A percentile compares a stretch with the other conserved stretches of the same genome.
phyloP scores from a whole-genome alignment of 2,113 vertebrate genomes.

The Sylvietta virens region DNA sequence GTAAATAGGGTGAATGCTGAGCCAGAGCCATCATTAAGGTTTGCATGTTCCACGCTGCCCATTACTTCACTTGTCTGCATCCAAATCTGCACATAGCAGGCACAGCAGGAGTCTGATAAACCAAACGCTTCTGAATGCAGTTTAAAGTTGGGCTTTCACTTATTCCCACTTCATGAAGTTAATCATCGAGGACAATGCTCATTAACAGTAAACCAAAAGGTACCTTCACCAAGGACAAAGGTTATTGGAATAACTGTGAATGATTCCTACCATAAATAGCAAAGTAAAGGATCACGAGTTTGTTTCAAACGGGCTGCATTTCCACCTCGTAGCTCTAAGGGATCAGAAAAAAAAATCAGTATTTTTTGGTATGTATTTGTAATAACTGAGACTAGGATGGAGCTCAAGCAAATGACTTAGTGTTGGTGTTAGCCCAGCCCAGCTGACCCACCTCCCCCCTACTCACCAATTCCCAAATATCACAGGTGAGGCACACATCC shows the following conservation, averaged over 20 bases:
- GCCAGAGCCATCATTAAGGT: slow-evolving; percentile 8
- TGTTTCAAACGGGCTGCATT: neutral
- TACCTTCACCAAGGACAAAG: neutral
- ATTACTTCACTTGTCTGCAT: neutral
- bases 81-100: neutral
- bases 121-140: neutral
- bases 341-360: too few relatives aligned
- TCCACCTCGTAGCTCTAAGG: neutral
- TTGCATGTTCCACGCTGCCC: neutral
- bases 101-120: neutral
- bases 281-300: neutral
- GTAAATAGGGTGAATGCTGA: slow-evolving; percentile 11
- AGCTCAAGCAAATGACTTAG: neutral
- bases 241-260: neutral
- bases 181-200: neutral
- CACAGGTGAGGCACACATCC: neutral
- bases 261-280: neutral
- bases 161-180: neutral
- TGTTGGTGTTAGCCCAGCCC: neutral
- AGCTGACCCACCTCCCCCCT: neutral
- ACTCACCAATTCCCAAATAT: neutral
- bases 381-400: neutral
- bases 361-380: neutral
- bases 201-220: neutral
- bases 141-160: neutral